These are phyloP conservation scores for Chlorocebus sabaeus DNA, from an alignment of 2,113 vertebrate genomes.

Conservation along the genomic window DNA sequence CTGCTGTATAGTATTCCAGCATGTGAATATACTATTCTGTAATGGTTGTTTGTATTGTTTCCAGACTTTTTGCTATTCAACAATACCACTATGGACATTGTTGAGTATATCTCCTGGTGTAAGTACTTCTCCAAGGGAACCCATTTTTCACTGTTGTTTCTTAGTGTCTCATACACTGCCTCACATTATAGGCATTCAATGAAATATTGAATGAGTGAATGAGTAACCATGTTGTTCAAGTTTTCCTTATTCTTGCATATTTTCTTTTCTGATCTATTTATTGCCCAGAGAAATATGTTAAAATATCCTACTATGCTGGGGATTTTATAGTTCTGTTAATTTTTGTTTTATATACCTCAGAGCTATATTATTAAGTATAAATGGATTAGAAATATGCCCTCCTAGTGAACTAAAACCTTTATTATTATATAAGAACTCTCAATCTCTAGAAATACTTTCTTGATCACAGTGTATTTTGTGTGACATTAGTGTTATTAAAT, in stretches of 20 bases:
- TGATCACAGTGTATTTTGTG: neutral
- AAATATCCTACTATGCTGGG: neutral
- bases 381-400: neutral
- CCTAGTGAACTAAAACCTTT: neutral
- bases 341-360: neutral
- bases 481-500: neutral
- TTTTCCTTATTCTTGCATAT: neutral
- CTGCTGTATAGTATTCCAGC: neutral
- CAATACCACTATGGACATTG: neutral
- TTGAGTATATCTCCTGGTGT: neutral
- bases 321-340: neutral
- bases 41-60: neutral
- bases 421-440: neutral
- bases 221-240: neutral
- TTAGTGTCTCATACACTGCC: neutral
- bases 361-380: neutral
- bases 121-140: neutral
- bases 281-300: neutral
- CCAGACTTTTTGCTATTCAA: neutral
- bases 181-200: neutral
- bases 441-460: neutral
- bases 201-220: neutral
- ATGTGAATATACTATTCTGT: neutral
- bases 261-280: neutral
- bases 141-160: neutral